Evolutionary conservation across 2,113 vertebrate species (phyloP), one percentile per base, ranked within the genome.

Genomic region (Nyctibius bracteatus): DNA sequence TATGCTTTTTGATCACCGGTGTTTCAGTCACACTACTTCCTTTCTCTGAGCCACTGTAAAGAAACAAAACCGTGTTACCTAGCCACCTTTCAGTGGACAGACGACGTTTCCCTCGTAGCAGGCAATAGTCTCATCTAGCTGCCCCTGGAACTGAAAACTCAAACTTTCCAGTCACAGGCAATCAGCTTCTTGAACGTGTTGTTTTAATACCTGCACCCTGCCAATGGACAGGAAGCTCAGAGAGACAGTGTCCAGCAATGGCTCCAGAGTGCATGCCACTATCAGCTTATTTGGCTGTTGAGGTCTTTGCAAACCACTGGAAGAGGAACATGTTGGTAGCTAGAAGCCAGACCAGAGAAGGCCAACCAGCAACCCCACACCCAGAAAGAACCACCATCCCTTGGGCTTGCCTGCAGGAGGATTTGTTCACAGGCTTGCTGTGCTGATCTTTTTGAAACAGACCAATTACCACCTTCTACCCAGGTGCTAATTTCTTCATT

Each of bases 1-100:
- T 99, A 86, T 98, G 97, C 83, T 98, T 98, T 74, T 98, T 99
- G 96, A 97, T 97, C 39, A 97, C 52, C 9, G 98, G 96, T 28
- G 96, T 97, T 94, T 99, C 99, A 0, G 98, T 98, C 27, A 98
- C 92, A 49, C 99, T 99, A 97, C 98, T 99, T 83, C 97, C 98
- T 97, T 99, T 99, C 78, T 99, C 99, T 77, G 98, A 98, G 94
- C 98, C 99, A 72, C 99, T 99, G 98, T 16, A 98, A 98, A 86
- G 95, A 95, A 97, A 95, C 14, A 61, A 54, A 73, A 62, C 0
- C 0, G 2, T 49, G 87, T 97, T 72, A 97, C 65, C 63, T 41
- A 35, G 39, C 20, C 43, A 61, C 15, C 24, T 85, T 54, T 77
- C 46, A 85, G 43, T 2, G 4, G 18, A 68, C 30, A 61, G 31